Evolutionary conservation across 2,113 vertebrate genomes (phyloP).

Genomic region (Xenus cinereus): DNA sequence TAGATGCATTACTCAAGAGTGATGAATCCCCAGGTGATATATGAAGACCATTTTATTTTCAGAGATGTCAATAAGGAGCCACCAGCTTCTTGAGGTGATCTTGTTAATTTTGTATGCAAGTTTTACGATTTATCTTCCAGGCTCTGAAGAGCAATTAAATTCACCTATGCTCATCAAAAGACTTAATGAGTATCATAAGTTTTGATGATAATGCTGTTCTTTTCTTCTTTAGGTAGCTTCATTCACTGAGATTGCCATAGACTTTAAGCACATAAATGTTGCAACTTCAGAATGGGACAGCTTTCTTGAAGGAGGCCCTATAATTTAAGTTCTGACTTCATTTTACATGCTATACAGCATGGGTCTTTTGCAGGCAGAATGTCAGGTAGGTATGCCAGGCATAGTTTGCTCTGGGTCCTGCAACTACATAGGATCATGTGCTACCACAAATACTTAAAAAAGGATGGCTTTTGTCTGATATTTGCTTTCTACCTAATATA

Average conservation of each 20-base stretch:
- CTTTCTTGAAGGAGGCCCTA: not conserved
- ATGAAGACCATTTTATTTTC: not conserved
- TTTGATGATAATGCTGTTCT: conserved; percentile 40
- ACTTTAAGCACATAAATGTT: not conserved
- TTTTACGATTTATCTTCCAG: conserved; percentile 42
- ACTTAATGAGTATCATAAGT: conserved; percentile 48
- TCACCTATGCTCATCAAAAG: conserved; percentile 51
- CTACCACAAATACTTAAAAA: not conserved
- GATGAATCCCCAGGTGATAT: not conserved
- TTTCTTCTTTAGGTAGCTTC: conserved; percentile 6
- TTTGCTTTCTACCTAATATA: not conserved
- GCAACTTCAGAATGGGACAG: not conserved
- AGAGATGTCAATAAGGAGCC: not conserved
- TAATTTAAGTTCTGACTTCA: not conserved
- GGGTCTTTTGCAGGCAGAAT: not conserved
- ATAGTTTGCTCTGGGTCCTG: not conserved
- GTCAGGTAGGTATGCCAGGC: not conserved
- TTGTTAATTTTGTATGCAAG: conserved; percentile 28
- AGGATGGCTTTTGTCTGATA: not conserved
- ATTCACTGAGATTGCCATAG: not conserved
- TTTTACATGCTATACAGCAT: not conserved
- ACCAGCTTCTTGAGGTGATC: conserved; percentile 16
- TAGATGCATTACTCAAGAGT: not conserved
- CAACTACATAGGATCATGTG: not conserved
- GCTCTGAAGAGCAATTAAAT: conserved; percentile 48